Base-by-base conservation (phyloP, 2,888 invertebrate species). In the Acanthoscelides obtectus region DNA sequence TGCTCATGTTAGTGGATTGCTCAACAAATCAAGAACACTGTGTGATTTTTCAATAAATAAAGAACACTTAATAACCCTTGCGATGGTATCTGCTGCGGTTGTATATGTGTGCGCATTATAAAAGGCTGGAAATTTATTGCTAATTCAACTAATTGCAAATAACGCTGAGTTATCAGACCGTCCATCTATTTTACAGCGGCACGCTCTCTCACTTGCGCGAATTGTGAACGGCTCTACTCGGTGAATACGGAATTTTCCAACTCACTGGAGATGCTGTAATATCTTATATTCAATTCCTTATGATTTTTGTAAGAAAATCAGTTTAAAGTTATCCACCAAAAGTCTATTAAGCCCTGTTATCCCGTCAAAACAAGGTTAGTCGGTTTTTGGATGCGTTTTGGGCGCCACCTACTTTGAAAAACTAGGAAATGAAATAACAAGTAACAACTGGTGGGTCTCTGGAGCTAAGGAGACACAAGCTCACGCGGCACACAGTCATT, bases 61-160 rank as follows among this genome's bases (percentile, higher is more conserved):
- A 73, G 71, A 71, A 72, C 73, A 70, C 73, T 73, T 69, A 70
- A 72, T 70, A 72, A 70, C 67, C 67, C 69, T 22, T 63, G 25
- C 66, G 73, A 73, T 71, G 68, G 22, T 73, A 73, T 73, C 73
- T 64, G 45, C 45, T 6, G 45, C 17, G 45, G 45, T 45, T 45
- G 45, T 45, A 45, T 45, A 45, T 45, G 45, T 45, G 45, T 17
- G 17, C 22, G 66, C 22, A 66, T 66, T 21, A 66, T 66, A 66
- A 66, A 73, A 71, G 45, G 71, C 68, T 69, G 71, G 70, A 72
- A 78, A 80, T 79, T 80, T 81, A 81, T 76, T 77, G 77, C 75
- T 77, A 77, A 77, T 75, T 72, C 74, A 74, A 76, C 81, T 82
- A 82, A 82, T 82, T 82, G 80, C 82, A 75, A 80, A 81, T 81